Conservation (phyloP, 2,888 invertebrate genomes). For the Campoplex capitator region DNA sequence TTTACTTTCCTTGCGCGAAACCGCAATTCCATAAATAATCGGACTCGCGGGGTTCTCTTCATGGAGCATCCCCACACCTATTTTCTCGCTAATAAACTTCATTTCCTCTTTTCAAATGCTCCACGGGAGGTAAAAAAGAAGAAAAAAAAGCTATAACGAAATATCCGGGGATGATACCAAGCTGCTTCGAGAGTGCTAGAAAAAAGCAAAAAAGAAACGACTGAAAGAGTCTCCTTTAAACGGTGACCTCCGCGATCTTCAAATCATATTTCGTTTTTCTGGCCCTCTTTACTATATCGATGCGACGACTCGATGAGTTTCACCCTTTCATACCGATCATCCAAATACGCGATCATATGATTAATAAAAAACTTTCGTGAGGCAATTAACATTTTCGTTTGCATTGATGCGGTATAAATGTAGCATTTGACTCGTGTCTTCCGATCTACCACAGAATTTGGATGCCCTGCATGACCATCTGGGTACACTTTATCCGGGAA, state of each 20-base stretch:
- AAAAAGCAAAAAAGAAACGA: neutral
- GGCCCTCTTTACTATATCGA: neutral
- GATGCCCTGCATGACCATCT: slow-evolving; percentile 98
- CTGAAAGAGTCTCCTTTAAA: neutral
- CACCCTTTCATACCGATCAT: neutral
- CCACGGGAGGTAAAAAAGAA: neutral
- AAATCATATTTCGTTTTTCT: slow-evolving; percentile 3
- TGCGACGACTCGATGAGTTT: slow-evolving; percentile 12
- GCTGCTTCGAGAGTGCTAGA: neutral
- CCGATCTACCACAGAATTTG: slow-evolving; percentile 89
- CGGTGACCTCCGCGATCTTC: slow-evolving; percentile 1
- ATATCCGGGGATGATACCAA: slow-evolving; percentile 54
- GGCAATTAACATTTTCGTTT: neutral
- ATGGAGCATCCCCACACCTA: neutral
- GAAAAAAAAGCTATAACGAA: slow-evolving; percentile 47
- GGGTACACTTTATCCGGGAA: slow-evolving; percentile 96
- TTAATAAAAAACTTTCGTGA: too few species aligned
- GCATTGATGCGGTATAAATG: neutral
- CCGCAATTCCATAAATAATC: slow-evolving; percentile 31
- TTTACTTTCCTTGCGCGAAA: slow-evolving; percentile 13
- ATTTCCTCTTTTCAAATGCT: slow-evolving; percentile 13
- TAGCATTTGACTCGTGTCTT: neutral
- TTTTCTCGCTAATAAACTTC: slow-evolving; percentile 30
- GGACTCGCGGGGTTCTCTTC: slow-evolving; percentile 5
- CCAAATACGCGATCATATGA: neutral